These are phyloP conservation scores for Orthosia gothica DNA, from an alignment of 2,888 invertebrate genomes.

Conservation along the genomic window DNA sequence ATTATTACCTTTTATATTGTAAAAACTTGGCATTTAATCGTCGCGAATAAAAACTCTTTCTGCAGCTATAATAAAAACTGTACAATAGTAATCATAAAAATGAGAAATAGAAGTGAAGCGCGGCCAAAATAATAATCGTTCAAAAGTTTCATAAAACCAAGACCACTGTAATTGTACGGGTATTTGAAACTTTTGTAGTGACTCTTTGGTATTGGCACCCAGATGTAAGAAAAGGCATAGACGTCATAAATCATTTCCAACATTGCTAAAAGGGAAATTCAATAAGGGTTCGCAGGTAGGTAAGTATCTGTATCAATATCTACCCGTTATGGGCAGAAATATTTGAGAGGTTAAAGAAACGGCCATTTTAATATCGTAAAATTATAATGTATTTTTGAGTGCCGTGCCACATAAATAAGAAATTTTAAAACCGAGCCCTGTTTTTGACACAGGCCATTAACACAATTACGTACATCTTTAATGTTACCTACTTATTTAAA, in stretches of 20 bases:
- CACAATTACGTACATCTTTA: constrained; percentile 45
- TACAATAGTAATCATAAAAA: constrained; percentile 74
- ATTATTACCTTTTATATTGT: constrained; percentile 42
- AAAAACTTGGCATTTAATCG: constrained; percentile 44
- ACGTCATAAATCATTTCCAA: background rate
- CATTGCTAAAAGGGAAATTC: background rate
- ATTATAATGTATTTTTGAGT: constrained; percentile 15
- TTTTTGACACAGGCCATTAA: constrained; percentile 36
- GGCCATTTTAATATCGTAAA: constrained; percentile 7
- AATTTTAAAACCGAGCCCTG: constrained; percentile 5
- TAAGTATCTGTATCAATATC: background rate
- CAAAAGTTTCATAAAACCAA: constrained; percentile 69
- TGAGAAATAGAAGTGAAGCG: constrained; percentile 70
- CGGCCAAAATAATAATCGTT: constrained; percentile 74
- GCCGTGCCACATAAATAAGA: background rate
- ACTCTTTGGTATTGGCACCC: constrained; percentile 32
- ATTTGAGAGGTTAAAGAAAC: background rate
- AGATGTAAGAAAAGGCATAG: constrained; percentile 14
- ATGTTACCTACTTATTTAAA: constrained; percentile 50
- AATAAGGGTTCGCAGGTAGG: background rate
- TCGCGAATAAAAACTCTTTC: constrained; percentile 61
- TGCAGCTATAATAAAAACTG: constrained; percentile 67
- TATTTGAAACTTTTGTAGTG: constrained; percentile 64
- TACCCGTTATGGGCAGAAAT: background rate
- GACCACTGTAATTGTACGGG: constrained; percentile 66